Evolutionary conservation across 2,888 invertebrate species (phyloP).

Genomic region (Plutella xylostella): DNA sequence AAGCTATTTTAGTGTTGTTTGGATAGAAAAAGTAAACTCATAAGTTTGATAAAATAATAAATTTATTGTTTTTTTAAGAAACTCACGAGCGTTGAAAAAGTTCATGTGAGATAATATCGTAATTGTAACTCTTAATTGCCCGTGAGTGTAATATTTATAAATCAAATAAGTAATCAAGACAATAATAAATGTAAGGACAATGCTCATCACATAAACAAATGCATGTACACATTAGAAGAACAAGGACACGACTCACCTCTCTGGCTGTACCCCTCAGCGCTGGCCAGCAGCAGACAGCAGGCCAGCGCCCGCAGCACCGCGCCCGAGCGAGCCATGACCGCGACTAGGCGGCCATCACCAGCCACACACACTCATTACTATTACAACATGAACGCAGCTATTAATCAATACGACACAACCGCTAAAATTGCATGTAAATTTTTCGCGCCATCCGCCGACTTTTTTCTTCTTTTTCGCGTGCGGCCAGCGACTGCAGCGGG

Average conservation of each 20-base stretch:
- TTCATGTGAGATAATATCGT: too few relatives aligned
- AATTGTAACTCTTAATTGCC: too few relatives aligned
- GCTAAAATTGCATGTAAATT: conserved; percentile 14
- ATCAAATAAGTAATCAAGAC: neutral
- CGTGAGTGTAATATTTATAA: neutral
- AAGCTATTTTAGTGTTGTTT: too few relatives aligned
- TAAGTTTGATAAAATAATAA: too few relatives aligned
- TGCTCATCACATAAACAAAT: too few relatives aligned
- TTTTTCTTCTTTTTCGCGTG: conserved; percentile 16
- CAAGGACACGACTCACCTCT: conserved; percentile 39
- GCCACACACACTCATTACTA: conserved; percentile 7
- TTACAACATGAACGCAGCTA: conserved; percentile 26
- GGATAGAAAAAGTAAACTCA: too few relatives aligned
- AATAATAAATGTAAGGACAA: neutral
- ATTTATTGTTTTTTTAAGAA: too few relatives aligned
- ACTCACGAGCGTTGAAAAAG: too few relatives aligned
- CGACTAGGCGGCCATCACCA: conserved; percentile 17
- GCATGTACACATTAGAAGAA: neutral
- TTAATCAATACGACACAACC: conserved; percentile 22
- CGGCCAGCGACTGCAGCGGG: conserved; percentile 15
- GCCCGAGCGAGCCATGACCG: conserved; percentile 26
- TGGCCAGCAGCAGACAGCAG: conserved; percentile 29
- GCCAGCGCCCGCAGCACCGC: conserved; percentile 18
- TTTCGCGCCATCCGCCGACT: conserved; percentile 19
- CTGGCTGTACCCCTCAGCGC: conserved; percentile 40